Evolutionary conservation across 2,888 invertebrate species (phyloP).

Genomic region (Oxystoma pomonae): DNA sequence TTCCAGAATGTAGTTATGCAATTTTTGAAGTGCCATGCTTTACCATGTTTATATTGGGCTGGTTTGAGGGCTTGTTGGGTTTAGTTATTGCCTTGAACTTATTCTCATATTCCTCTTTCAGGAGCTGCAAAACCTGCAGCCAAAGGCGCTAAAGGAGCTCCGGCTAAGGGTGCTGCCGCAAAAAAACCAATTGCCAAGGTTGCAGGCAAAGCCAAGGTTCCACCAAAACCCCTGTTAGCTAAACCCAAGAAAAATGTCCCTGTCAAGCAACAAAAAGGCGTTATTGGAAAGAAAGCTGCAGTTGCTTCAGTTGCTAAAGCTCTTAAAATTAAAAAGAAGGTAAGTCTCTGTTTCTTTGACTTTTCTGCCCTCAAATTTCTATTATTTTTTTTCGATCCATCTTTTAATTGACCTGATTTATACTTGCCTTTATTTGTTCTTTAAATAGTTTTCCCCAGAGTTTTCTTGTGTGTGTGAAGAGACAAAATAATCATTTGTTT

Average conservation of each 20-base stretch:
- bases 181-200: slow-evolving; percentile 45
- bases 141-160: slow-evolving; percentile 24
- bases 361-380: too few species aligned
- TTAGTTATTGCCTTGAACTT: too few species aligned
- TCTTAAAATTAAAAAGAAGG: slow-evolving; percentile 82
- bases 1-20: too few species aligned
- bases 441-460: too few species aligned
- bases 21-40: too few species aligned
- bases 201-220: slow-evolving; percentile 33
- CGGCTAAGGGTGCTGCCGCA: slow-evolving; percentile 25
- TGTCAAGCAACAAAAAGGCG: slow-evolving; percentile 54
- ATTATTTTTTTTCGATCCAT: too few species aligned
- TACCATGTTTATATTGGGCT: too few species aligned
- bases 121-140: slow-evolving; percentile 30
- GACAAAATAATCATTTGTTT: background rate
- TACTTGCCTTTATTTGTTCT: too few species aligned
- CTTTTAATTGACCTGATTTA: too few species aligned
- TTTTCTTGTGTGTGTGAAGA: too few species aligned
- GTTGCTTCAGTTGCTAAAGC: slow-evolving; percentile 64
- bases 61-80: too few species aligned
- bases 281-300: slow-evolving; percentile 50
- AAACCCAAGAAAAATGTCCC: slow-evolving; percentile 55
- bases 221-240: slow-evolving; percentile 48
- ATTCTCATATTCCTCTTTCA: slow-evolving; percentile 7
- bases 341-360: too few species aligned